Evolutionary conservation across 2,888 invertebrate genomes (phyloP).

Genomic region (Ochlodes sylvanus): DNA sequence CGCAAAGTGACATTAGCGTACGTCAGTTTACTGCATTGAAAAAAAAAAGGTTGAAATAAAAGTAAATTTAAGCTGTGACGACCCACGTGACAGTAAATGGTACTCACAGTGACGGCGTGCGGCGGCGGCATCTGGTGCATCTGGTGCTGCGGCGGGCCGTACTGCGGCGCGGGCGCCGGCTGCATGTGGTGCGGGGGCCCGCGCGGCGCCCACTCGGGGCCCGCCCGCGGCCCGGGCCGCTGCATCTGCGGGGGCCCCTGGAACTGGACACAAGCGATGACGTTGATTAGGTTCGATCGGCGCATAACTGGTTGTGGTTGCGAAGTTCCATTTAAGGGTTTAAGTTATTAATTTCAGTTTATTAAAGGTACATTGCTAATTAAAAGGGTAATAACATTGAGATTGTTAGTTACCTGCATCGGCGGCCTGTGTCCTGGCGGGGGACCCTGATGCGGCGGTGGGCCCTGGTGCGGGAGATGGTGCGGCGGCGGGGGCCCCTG

Average conservation of each 20-base stretch:
- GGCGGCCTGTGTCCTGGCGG: constrained; percentile 84
- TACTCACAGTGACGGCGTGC: constrained; percentile 58
- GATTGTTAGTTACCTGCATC: constrained; percentile 80
- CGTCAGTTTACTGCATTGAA: no score
- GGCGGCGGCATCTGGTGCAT: constrained; percentile 79
- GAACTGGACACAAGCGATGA: constrained; percentile 57
- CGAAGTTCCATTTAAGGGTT: no score
- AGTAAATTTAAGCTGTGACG: no score
- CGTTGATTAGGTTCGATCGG: no score
- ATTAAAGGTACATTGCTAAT: no score
- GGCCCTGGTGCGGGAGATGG: constrained; percentile 82
- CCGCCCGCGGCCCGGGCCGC: constrained; percentile 65
- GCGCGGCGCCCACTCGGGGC: constrained; percentile 74
- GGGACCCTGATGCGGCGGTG: constrained; percentile 84
- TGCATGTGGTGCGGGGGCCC: constrained; percentile 72
- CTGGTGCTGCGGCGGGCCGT: constrained; percentile 78
- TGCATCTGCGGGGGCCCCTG: constrained; percentile 67
- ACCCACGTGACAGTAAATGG: no score
- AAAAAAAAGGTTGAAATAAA: no score
- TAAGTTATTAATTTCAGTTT: no score
- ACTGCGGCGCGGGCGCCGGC: constrained; percentile 73
- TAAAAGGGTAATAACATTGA: no score
- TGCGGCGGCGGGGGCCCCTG: constrained; percentile 78
- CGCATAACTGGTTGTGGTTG: no score
- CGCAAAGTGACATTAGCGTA: no score